Evolutionary conservation across 2,888 invertebrate genomes (phyloP), one percentile per base, ranked within the genome.

Genomic region (Bombylius discolor): DNA sequence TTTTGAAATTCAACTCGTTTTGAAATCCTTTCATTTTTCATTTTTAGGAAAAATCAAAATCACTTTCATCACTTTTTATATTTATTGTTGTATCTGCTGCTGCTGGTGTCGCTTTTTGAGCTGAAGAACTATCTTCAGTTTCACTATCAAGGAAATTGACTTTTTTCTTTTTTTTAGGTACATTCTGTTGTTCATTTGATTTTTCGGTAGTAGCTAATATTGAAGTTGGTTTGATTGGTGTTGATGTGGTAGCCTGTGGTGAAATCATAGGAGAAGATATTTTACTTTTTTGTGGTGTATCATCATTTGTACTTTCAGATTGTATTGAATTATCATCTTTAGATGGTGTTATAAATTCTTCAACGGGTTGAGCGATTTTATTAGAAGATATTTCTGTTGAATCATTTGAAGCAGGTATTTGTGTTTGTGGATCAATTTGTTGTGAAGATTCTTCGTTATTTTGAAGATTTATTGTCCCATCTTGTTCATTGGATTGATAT

Each of bases 121-220:
- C 64, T 60, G 64, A 65, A 56, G 67, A 67, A 63, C 72, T 72
- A 55, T 70, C 70, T 61, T 72, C 72, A 56, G 71, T 70, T 65
- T 73, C 71, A 62, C 72, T 73, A 48, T 72, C 72, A 60, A 71
- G 68, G 61, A 73, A 73, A 65, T 70, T 73, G 60, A 73, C 72
- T 63, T 69, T 69, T 63, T 73, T 73, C 65, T 73, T 73, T 63
- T 71, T 72, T 62, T 72, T 73, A 49, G 32, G 45, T 4, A 23
- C 42, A 36, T 65, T 66, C 58, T 62, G 56, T 4, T 55, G 14
- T 55, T 61, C 63, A 55, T 55, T 58, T 55, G 56, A 61, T 59
- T 68, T 67, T 57, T 73, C 72, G 62, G 56, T 69, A 61, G 56
- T 69, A 61, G 69, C 58, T 58, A 64, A 57, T 47, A 64, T 64